phyloP scores from a whole-genome alignment of 2,888 invertebrate species.

The Calameuta filiformis region DNA sequence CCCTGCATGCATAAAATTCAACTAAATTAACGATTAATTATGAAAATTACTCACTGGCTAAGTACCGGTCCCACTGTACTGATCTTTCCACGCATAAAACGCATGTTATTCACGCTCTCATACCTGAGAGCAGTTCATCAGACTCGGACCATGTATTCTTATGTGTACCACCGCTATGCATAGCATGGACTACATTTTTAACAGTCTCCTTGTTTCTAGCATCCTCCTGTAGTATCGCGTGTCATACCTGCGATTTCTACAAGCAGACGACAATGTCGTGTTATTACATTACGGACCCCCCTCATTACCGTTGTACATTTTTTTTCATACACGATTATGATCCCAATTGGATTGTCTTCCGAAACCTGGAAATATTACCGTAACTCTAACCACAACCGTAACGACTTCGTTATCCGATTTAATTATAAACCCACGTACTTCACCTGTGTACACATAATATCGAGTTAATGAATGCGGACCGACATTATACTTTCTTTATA shows the following conservation, averaged over 20 bases:
- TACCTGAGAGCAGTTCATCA: constrained; percentile 37
- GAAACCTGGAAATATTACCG: not conserved
- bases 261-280: constrained; percentile 14
- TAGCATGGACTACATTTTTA: constrained; percentile 35
- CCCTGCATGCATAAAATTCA: not conserved
- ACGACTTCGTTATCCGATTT: not conserved
- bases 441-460: not conserved
- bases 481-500: not conserved
- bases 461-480: not conserved
- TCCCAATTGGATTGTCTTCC: not conserved
- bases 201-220: constrained; percentile 16
- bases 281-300: not conserved
- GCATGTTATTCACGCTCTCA: constrained; percentile 55
- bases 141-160: constrained; percentile 25
- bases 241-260: constrained; percentile 27
- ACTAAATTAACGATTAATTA: constrained; percentile 10
- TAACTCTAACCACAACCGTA: not conserved
- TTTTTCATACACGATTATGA: not conserved
- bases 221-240: not conserved
- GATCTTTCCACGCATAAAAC: constrained; percentile 29
- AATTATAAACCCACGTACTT: not conserved
- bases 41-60: constrained; percentile 40
- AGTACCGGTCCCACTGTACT: constrained; percentile 33
- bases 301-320: not conserved
- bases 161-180: constrained; percentile 15